These are phyloP conservation scores for Acanthurus leucopareius DNA, from an alignment of 2,797 vertebrate species.

Conservation along the genomic window DNA sequence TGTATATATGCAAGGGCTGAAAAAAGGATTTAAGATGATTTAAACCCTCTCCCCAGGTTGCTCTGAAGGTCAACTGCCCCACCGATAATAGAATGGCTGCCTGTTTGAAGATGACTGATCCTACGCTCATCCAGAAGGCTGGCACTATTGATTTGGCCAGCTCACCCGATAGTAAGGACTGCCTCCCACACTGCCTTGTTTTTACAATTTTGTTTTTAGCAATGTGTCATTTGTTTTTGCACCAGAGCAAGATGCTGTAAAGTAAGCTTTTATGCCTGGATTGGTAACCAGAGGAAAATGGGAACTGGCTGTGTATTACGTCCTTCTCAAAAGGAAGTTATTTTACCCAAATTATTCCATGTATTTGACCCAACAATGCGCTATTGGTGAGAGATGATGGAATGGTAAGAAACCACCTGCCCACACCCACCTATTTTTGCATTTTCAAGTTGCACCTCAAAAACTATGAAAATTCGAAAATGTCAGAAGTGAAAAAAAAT, in stretches of 20 bases:
- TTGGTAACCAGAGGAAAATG: neutral
- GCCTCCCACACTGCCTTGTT: neutral
- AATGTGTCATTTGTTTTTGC: neutral
- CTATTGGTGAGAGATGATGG: no score
- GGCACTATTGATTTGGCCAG: conserved; percentile 71
- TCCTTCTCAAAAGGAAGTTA: neutral
- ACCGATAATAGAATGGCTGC: conserved; percentile 81
- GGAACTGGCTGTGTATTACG: neutral
- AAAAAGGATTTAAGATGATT: neutral
- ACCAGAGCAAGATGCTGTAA: neutral
- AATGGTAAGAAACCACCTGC: no score
- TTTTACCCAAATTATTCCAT: neutral
- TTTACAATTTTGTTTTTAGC: neutral
- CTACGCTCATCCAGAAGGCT: conserved; percentile 85
- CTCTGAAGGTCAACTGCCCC: conserved; percentile 87
- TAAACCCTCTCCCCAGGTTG: conserved; percentile 58
- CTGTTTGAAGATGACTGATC: conserved; percentile 88
- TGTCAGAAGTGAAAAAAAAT: no score
- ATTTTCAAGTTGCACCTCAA: no score
- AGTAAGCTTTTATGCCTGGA: neutral
- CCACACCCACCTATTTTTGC: no score
- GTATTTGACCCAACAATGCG: no score
- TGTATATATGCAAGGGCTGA: neutral
- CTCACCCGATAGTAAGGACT: conserved; percentile 73
- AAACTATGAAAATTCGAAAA: no score